phyloP scores from a whole-genome alignment of 1,140 invertebrate species.

The Patella vulgata region DNA sequence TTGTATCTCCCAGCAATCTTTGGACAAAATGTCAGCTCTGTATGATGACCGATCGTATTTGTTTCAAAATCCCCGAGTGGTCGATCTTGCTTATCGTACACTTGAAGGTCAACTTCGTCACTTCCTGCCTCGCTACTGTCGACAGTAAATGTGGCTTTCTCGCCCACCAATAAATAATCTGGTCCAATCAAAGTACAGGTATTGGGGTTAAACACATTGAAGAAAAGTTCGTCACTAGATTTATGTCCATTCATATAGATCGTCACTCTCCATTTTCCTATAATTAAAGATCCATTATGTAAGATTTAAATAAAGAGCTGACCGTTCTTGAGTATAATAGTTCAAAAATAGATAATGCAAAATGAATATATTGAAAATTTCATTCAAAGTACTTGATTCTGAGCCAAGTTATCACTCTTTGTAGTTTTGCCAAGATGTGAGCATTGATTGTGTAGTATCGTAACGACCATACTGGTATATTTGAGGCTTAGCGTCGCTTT shows the following conservation, averaged over 20 bases:
- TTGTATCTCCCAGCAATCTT: conserved; percentile 88
- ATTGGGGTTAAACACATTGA: conserved; percentile 57
- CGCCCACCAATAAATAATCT: conserved; percentile 60
- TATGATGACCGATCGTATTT: too few species aligned
- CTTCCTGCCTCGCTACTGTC: conserved; percentile 75
- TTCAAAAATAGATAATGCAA: too few species aligned
- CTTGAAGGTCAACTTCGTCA: conserved; percentile 73
- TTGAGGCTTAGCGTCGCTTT: too few species aligned
- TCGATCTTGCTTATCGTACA: conserved; percentile 26
- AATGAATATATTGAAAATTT: too few species aligned
- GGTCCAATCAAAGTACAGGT: conserved; percentile 52
- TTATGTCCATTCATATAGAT: conserved; percentile 94
- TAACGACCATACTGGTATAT: too few species aligned
- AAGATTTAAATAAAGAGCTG: too few species aligned
- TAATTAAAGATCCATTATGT: too few species aligned
- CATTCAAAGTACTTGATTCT: too few species aligned
- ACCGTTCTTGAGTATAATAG: too few species aligned
- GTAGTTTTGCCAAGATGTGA: too few species aligned
- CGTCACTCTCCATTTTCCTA: conserved; percentile 89
- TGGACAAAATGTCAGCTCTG: conserved; percentile 83
- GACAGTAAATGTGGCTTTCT: conserved; percentile 51
- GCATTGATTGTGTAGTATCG: too few species aligned
- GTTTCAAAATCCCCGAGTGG: conserved; percentile 23
- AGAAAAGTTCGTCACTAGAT: conserved; percentile 74
- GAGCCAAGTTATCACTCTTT: too few species aligned